A percentile compares a stretch with the other conserved stretches of the same genome.
Conservation (phyloP, 2,797 vertebrate species). For the Microctenopoma steveboyesi region DNA sequence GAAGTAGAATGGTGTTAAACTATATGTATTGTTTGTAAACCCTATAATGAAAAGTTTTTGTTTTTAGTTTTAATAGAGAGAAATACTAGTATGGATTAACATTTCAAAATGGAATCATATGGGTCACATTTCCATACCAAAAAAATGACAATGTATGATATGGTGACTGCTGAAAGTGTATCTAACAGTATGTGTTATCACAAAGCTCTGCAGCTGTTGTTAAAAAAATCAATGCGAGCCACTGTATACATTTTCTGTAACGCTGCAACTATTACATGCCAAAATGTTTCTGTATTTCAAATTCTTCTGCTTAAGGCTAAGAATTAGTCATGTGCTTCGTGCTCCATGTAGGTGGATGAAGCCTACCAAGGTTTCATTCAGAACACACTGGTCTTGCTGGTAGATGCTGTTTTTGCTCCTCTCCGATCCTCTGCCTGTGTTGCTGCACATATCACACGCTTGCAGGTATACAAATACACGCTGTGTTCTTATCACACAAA, state of each 20-base stretch:
- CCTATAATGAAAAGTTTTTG: too few relatives aligned
- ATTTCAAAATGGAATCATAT: background rate
- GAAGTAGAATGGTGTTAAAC: too few relatives aligned
- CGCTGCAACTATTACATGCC: slow-evolving; percentile 3
- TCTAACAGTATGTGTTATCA: background rate
- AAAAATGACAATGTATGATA: background rate
- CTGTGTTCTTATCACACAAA: slow-evolving; percentile 52
- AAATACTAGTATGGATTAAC: too few relatives aligned
- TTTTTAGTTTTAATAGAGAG: too few relatives aligned
- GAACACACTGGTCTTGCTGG: slow-evolving; percentile 11
- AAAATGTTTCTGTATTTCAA: slow-evolving; percentile 34
- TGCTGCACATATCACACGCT: slow-evolving; percentile 50
- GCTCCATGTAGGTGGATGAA: slow-evolving; percentile 34
- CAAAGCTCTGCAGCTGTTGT: background rate
- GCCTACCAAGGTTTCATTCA: slow-evolving; percentile 35
- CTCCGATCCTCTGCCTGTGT: slow-evolving; percentile 33
- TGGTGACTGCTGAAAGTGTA: background rate
- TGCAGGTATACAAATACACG: slow-evolving; percentile 46
- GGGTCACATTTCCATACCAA: background rate
- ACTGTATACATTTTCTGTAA: slow-evolving; percentile 1
- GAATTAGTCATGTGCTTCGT: slow-evolving; percentile 25
- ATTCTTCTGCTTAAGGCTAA: slow-evolving; percentile 33
- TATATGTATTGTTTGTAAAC: too few relatives aligned
- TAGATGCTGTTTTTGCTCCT: slow-evolving; percentile 19
- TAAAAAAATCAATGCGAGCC: background rate